Evolutionary conservation across 2,888 invertebrate genomes (phyloP), one percentile per base, ranked within the genome.

Genomic region (Parnassius orleans): DNA sequence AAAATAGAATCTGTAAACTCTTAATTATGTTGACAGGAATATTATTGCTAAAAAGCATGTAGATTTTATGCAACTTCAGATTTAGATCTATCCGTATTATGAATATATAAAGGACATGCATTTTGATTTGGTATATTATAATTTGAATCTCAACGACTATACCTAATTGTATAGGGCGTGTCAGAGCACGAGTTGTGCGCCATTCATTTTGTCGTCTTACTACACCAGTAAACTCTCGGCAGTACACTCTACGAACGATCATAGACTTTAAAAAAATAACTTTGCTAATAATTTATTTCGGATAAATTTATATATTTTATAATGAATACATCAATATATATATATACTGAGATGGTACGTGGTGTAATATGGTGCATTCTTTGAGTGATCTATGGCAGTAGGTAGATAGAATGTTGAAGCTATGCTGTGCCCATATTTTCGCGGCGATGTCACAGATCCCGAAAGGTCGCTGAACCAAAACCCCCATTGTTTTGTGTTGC

Each of bases 401-500:
- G 78, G 80, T 59, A 59, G 79, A 81, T 59, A 59, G 79, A 81
- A 78, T 70, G 74, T 73, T 74, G 74, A 68, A 80, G 75, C 77
- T 78, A 75, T 76, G 76, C 78, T 83, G 81, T 83, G 83, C 83
- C 81, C 84, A 86, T 87, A 89, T 87, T 89, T 89, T 87, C 81
- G 81, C 83, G 75, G 76, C 87, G 84, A 83, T 89, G 89, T 89
- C 90, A 90, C 87, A 86, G 85, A 83, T 84, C 81, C 80, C 77
- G 74, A 86, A 86, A 90, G 90, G 90, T 90, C 87, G 80, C 75
- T 85, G 88, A 89, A 87, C 88, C 78, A 78, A 84, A 84, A 84
- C 80, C 81, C 87, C 87, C 82, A 90, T 90, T 90, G 90, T 90
- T 84, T 85, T 78, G 81, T 76, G 80, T 90, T 90, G 89, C 90